A percentile compares a stretch with the other conserved stretches of the same genome.
Conservation (phyloP, 2,888 invertebrate species). For the Apocheima hispidaria region DNA sequence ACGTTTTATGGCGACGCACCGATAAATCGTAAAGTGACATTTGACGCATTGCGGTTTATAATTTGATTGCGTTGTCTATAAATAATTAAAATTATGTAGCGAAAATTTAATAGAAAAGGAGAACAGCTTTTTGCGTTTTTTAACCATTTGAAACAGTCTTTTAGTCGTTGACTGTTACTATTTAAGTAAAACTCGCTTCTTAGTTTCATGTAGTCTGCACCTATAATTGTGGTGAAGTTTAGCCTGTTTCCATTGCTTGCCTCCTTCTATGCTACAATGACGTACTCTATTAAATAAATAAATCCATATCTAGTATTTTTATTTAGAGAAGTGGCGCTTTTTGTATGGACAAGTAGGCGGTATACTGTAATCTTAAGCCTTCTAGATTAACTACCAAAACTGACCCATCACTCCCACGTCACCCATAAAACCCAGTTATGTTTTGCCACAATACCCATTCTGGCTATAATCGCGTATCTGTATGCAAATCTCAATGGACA, state of each 20-base stretch:
- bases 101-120: not conserved
- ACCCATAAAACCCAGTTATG: conserved; percentile 29
- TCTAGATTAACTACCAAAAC: not conserved
- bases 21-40: conserved; percentile 2
- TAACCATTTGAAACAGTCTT: no score
- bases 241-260: no score
- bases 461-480: conserved; percentile 74
- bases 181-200: no score
- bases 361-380: no score
- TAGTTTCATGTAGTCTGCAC: no score
- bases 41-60: conserved; percentile 2
- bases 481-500: conserved; percentile 80
- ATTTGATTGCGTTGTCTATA: no score
- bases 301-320: not conserved
- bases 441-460: conserved; percentile 54
- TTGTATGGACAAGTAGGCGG: no score
- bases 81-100: no score
- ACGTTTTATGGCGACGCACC: not conserved
- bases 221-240: no score
- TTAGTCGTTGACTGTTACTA: no score
- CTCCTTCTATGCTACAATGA: no score
- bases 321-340: not conserved
- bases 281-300: not conserved
- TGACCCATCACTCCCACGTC: conserved; percentile 17
- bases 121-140: no score